A percentile compares a stretch with the other conserved stretches of the same genome.
Evolutionary conservation across 2,888 invertebrate species (phyloP).

Genomic region (Byasa hedistus): DNA sequence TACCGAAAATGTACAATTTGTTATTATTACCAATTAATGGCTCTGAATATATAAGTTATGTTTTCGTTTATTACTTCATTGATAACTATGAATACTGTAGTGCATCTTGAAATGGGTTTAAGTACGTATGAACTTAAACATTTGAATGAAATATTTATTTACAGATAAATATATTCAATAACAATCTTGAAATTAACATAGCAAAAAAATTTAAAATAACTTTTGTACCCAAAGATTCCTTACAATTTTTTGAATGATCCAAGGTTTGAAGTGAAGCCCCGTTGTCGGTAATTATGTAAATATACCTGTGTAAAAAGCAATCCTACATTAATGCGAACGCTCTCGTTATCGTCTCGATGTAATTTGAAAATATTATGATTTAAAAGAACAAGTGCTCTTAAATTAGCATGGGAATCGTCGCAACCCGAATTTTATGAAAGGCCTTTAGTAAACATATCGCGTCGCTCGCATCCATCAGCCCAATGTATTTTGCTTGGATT

Average conservation of each 20-base stretch:
- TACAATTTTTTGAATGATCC: neutral
- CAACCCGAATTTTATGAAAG: constrained; percentile 40
- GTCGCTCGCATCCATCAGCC: constrained; percentile 26
- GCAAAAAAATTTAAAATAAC: too few relatives aligned
- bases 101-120: too few relatives aligned
- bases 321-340: constrained; percentile 43
- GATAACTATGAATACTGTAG: too few relatives aligned
- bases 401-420: constrained; percentile 67
- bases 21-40: too few relatives aligned
- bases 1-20: too few relatives aligned
- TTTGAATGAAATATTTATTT: too few relatives aligned
- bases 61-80: too few relatives aligned
- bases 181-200: too few relatives aligned
- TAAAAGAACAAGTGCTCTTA: constrained; percentile 65
- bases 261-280: constrained; percentile 1
- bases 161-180: too few relatives aligned
- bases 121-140: too few relatives aligned
- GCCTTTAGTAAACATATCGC: constrained; percentile 33
- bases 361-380: constrained; percentile 64
- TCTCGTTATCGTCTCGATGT: constrained; percentile 53
- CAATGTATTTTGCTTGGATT: constrained; percentile 30
- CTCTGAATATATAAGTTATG: too few relatives aligned
- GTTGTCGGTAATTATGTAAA: constrained; percentile 22
- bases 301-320: constrained; percentile 17
- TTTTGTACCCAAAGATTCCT: neutral